A percentile compares a stretch with the other conserved stretches of the same genome.
Evolutionary conservation across 2,797 vertebrate species (phyloP).

Genomic region (Bufotes viridis): DNA sequence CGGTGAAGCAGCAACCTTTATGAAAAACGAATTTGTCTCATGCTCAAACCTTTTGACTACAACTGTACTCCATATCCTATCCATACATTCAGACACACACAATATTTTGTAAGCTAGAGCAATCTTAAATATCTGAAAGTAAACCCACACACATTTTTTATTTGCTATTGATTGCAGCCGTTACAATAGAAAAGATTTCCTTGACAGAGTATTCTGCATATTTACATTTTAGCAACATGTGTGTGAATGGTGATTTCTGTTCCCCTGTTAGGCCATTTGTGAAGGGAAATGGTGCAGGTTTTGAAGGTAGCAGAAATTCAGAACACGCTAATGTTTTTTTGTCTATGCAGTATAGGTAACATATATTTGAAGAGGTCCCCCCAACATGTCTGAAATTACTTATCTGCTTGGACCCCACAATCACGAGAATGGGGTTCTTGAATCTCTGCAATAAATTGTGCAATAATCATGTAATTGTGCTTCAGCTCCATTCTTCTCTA

Average conservation of each 20-base stretch:
- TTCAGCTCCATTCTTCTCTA: no score
- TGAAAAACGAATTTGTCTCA: no score
- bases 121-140: neutral
- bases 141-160: neutral
- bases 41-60: no score
- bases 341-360: neutral
- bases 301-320: neutral
- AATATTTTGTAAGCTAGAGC: neutral
- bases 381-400: no score
- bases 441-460: no score
- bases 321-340: neutral
- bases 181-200: neutral
- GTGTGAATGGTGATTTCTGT: neutral
- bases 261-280: neutral
- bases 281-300: neutral
- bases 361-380: neutral
- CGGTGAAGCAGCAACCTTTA: no score
- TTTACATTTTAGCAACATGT: neutral
- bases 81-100: neutral
- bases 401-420: no score
- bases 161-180: neutral
- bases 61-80: neutral
- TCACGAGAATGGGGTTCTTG: no score
- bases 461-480: no score
- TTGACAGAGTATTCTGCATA: neutral